Conservation (phyloP, 2,888 invertebrate genomes). For the Scrobipalpa costella region DNA sequence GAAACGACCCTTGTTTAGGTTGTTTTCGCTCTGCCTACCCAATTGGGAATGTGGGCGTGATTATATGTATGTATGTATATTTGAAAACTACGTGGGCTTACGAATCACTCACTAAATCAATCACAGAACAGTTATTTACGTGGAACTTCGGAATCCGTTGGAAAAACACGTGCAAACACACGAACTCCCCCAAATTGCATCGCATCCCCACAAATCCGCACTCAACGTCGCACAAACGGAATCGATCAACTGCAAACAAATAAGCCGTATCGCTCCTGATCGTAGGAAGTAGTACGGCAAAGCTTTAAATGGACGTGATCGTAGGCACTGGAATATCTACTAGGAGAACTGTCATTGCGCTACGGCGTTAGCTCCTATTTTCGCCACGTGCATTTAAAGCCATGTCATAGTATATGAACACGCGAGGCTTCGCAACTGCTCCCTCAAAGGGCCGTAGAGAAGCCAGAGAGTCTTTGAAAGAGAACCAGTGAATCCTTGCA, state of each 20-base stretch:
- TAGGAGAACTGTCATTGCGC: no score
- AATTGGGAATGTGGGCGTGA: no score
- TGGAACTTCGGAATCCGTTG: background rate
- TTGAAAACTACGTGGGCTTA: background rate
- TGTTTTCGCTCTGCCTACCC: no score
- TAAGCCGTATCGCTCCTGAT: slow-evolving; percentile 64
- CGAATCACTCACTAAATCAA: background rate
- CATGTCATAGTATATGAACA: slow-evolving; percentile 44
- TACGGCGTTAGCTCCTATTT: no score
- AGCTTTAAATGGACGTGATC: no score
- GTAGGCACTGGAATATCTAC: no score
- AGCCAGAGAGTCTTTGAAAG: slow-evolving; percentile 64
- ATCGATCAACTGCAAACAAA: slow-evolving; percentile 73
- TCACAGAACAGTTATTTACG: background rate
- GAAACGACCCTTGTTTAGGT: no score
- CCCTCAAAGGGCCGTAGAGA: slow-evolving; percentile 60
- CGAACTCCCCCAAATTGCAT: slow-evolving; percentile 21
- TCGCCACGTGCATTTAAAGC: no score
- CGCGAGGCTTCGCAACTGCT: slow-evolving; percentile 63
- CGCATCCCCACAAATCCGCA: slow-evolving; percentile 27
- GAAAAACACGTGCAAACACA: slow-evolving; percentile 2
- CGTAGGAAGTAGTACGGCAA: background rate
- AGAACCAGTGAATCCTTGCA: slow-evolving; percentile 61
- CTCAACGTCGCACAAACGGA: slow-evolving; percentile 41
- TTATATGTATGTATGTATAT: background rate